Conservation (phyloP, 1,140 invertebrate species). For the Trachymyrmex septentrionalis region DNA sequence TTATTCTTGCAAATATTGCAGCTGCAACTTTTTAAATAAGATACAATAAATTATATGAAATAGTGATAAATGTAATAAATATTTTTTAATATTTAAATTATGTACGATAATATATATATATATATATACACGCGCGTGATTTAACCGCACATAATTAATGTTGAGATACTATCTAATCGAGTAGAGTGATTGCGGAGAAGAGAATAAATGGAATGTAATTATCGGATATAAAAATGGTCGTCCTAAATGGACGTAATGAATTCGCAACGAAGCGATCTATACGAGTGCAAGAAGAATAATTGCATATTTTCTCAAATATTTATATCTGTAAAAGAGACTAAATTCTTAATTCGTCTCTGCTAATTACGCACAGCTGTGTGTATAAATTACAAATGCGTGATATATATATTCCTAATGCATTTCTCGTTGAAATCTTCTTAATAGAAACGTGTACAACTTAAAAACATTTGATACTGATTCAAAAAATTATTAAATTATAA, state of each 20-base stretch:
- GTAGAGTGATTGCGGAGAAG: background rate
- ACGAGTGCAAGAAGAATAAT: background rate
- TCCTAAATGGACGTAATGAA: conserved; percentile 40
- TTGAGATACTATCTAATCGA: conserved; percentile 10
- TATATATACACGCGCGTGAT: background rate
- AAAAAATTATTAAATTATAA: background rate
- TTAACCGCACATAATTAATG: conserved; percentile 18
- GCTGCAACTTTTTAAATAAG: background rate
- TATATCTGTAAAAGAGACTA: too few relatives aligned
- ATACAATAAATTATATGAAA: background rate
- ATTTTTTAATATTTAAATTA: background rate
- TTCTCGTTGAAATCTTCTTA: background rate
- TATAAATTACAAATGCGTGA: background rate
- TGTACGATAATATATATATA: background rate
- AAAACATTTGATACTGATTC: background rate
- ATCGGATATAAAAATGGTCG: conserved; percentile 29
- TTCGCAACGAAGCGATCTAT: conserved; percentile 34
- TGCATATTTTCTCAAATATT: background rate
- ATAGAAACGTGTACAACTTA: background rate
- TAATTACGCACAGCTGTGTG: background rate
- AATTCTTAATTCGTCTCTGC: background rate
- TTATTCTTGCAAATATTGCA: background rate
- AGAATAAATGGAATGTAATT: conserved; percentile 44
- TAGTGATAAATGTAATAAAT: conserved; percentile 13
- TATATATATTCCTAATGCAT: background rate